Conservation (phyloP, 2,797 vertebrate species). For the Phataginus tetradactyla region DNA sequence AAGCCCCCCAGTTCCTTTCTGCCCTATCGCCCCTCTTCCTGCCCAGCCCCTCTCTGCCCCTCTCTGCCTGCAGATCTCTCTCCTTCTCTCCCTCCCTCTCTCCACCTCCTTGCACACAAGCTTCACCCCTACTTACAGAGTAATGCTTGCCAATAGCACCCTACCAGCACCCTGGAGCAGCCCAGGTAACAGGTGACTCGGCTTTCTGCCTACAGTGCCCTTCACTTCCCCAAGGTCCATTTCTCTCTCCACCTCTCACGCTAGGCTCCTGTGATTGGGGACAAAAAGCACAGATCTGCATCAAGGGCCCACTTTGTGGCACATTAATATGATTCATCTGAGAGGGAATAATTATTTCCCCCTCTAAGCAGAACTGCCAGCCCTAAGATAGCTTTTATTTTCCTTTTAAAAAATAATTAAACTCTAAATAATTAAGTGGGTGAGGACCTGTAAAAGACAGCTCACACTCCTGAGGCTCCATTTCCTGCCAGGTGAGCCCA, state of each 20-base stretch:
- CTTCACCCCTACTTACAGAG: neutral
- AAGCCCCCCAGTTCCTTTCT: fast-evolving
- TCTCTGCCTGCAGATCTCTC: too few relatives aligned
- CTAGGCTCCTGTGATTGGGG: neutral
- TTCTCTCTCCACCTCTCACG: neutral
- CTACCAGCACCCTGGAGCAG: fast-evolving
- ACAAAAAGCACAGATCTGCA: neutral
- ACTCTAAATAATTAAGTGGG: neutral
- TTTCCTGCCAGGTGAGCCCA: neutral
- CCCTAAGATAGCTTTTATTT: neutral
- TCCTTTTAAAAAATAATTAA: neutral
- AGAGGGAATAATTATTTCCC: fast-evolving
- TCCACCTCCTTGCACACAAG: neutral
- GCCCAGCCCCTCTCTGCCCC: fast-evolving
- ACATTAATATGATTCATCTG: fast-evolving
- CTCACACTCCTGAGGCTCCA: fast-evolving
- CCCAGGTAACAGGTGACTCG: neutral
- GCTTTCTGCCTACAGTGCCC: neutral
- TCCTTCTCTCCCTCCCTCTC: too few relatives aligned
- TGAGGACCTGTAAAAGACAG: neutral
- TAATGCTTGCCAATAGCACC: neutral
- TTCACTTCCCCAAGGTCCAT: fast-evolving
- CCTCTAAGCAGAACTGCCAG: too few relatives aligned
- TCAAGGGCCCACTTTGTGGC: fast-evolving
- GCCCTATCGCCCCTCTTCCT: too few relatives aligned